These are phyloP conservation scores for Rhinoraja longicauda DNA, from an alignment of 2,797 vertebrate species.

Conservation along the genomic window DNA sequence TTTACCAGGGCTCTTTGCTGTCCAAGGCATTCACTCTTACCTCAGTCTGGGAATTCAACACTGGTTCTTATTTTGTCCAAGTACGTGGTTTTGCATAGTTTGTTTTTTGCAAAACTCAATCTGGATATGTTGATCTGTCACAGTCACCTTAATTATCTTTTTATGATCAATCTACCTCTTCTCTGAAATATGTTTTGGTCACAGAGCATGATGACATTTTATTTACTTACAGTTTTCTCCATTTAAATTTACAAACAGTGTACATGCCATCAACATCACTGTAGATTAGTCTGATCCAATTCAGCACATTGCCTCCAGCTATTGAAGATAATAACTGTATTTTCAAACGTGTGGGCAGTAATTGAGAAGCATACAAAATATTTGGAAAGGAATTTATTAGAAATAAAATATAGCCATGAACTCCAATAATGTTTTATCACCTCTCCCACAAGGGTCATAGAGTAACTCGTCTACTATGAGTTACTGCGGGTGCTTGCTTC, in stretches of 20 bases:
- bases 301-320: not conserved
- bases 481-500: not conserved
- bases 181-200: conserved; percentile 19
- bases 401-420: not conserved
- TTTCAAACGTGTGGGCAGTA: not conserved
- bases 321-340: not conserved
- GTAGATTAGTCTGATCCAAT: not conserved
- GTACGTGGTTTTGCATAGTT: no score
- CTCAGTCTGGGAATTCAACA: no score
- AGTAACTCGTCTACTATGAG: not conserved
- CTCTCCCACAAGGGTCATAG: not conserved
- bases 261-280: not conserved
- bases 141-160: not conserved
- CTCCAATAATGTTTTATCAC: not conserved
- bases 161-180: not conserved
- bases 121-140: not conserved
- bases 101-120: no score
- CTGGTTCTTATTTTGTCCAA: no score
- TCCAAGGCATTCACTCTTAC: no score
- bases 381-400: not conserved
- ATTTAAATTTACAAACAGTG: not conserved
- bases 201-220: not conserved
- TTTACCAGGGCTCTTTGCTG: no score
- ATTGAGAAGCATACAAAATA: not conserved
- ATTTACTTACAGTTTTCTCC: conserved; percentile 10